Evolutionary conservation across 2,113 vertebrate species (phyloP), one percentile per base, ranked within the genome.

Genomic region (Oryzias celebensis): DNA sequence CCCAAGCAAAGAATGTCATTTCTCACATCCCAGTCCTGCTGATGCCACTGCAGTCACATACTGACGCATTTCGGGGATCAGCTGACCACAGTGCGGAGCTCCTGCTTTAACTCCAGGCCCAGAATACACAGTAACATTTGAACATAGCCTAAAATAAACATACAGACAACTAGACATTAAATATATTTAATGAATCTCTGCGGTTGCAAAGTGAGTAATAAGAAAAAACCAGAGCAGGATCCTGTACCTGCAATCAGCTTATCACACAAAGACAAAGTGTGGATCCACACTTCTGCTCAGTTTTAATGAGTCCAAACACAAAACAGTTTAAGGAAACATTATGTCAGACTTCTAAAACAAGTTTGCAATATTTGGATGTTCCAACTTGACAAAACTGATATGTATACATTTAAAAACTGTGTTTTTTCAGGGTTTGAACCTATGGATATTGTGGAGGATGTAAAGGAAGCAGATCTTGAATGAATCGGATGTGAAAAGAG

Each of bases 131-230:
- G 36, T 36, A 3, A 63, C 41, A 28, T 41, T 45, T 22, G 41
- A 41, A 16, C 42, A 57, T 14, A 10, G 24, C 57, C 43, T 53
- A 57, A 65, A 65, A 55, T 65, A 55, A 65, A 65, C 42, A 56
- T 4, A 42, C 44, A 65, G 28, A 42, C 42, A 20, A 50, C 50
- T 12, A 43, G 44, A 31, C 44, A 59, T 24, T 31, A 24, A 47
- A n/a, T n/a, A 4, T 31, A 45, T 48, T 10, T 46, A 36, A 5
- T 20, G 24, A 57, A 15, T 57, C 14, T 22, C 56, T 20, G 22
- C 5, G 0, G 23, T 18, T 36, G 36, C 14, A 8, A n/a, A 43
- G 20, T 5, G 12, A 20, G n/a, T 46, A 57, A 3, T 0, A 24
- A 12, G 16, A 18, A 6, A 48, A 5, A 52, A 16, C 13, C 18